phyloP scores from a whole-genome alignment of 2,888 invertebrate species.

The Drosophila demipolita region DNA sequence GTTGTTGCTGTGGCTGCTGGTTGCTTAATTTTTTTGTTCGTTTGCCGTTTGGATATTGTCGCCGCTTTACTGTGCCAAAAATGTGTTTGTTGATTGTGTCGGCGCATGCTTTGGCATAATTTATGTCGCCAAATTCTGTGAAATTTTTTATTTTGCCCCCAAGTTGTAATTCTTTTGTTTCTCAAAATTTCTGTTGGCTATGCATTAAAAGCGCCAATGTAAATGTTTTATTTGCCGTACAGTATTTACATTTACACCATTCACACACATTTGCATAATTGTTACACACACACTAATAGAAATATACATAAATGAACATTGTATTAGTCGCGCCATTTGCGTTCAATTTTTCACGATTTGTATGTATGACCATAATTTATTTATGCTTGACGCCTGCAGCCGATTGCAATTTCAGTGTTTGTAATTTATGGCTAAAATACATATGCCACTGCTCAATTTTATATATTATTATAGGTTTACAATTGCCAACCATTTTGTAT shows the following conservation, averaged over 20 bases:
- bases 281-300: conserved; percentile 24
- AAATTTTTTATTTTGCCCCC: conserved; percentile 31
- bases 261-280: conserved; percentile 65
- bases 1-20: conserved; percentile 2
- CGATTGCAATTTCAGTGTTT: conserved; percentile 14
- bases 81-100: conserved; percentile 47
- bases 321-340: conserved; percentile 35
- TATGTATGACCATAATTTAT: conserved; percentile 43
- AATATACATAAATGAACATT: not conserved
- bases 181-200: conserved; percentile 30
- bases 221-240: conserved; percentile 60
- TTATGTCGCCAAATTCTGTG: conserved; percentile 61
- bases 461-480: conserved; percentile 20
- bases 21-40: conserved; percentile 1
- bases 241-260: conserved; percentile 61
- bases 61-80: conserved; percentile 11
- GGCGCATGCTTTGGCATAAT: conserved; percentile 73
- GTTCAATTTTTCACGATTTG: conserved; percentile 41
- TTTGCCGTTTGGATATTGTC: conserved; percentile 23
- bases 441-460: conserved; percentile 28
- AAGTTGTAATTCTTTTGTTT: conserved; percentile 55
- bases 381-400: conserved; percentile 30
- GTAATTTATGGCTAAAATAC: conserved; percentile 31
- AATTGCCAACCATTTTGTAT: conserved; percentile 13
- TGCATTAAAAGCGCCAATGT: conserved; percentile 46